Base-by-base conservation (phyloP, 37 sponge, comb jelly and placozoan genomes). In the Geodia barretti region DNA sequence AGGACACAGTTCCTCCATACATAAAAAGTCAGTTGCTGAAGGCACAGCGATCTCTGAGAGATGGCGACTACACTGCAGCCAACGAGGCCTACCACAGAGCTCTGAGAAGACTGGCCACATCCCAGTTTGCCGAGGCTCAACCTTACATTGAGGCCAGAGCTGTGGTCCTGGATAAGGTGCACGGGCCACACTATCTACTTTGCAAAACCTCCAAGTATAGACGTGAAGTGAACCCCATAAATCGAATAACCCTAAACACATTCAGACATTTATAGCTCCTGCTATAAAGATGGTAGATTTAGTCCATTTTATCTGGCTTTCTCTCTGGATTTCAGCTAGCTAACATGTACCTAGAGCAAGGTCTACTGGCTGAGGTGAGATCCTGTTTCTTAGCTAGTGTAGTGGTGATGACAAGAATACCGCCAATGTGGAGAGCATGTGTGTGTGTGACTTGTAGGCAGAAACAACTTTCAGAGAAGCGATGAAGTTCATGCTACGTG, bases 131-230 rank as follows among this genome's bases (percentile, higher is more conserved):
- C 36, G 19, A 19, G 2, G 20, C 66, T 3, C 73, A 68, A 19
- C 35, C 79, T 8, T 79, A 71, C 67, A 0, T 74, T 2, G 86
- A 86, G 38, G 86, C 86, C 39, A 86, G 74, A 43, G 75, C 86
- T 32, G 74, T 73, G 30, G 41, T 42, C 47, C 43, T 79, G 59
- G 79, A 86, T 64, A 72, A 79, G 36, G 78, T 84, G 24, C 20
- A 58, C 54, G 3, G 20, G 69, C 9, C 30, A 33, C 38, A 11
- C 21, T 76, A 4, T 23, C 70, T 43, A 26, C 36, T 70, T 73
- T 36, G 2, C 40, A 7, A 68, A 68, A 58, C 68, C 58, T 25
- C 60, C 79, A 32, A 79, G 68, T 19, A 28, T 79, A n/a, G 66
- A 68, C 58, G 24, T 68, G 43, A 54, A 79, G 58, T 58, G 47